Conservation (phyloP, 2,113 vertebrate species). For the Motacilla tschutschensis region DNA sequence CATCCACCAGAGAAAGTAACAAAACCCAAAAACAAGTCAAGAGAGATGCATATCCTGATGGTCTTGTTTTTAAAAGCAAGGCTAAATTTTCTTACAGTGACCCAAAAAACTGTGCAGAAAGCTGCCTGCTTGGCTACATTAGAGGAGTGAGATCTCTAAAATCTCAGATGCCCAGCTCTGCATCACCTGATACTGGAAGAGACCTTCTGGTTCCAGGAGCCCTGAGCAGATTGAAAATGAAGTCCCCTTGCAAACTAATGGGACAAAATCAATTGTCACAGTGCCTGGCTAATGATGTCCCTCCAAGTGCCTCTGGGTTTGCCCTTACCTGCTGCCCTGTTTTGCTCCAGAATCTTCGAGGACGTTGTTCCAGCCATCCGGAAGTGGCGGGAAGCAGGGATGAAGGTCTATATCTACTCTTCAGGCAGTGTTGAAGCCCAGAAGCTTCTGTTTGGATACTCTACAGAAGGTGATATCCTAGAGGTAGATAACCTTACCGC, state of each 20-base stretch:
- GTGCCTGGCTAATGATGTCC: not conserved
- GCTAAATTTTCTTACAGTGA: not conserved
- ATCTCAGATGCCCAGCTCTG: not conserved
- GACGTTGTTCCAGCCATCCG: slow-evolving; percentile 89
- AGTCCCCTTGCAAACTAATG: not conserved
- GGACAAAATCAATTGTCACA: not conserved
- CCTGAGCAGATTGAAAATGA: not conserved
- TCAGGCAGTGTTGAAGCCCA: slow-evolving; percentile 96
- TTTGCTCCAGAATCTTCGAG: slow-evolving; percentile 82
- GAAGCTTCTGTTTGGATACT: slow-evolving; percentile 91
- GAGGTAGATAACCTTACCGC: slow-evolving; percentile 73
- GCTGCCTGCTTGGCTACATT: not conserved
- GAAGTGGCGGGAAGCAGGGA: slow-evolving; percentile 83
- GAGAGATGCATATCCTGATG: not conserved
- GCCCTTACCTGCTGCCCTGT: not conserved
- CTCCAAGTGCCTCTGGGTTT: not conserved
- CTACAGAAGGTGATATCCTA: slow-evolving; percentile 90
- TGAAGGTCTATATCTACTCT: slow-evolving; percentile 93
- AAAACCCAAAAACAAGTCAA: not conserved
- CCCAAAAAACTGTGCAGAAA: not conserved
- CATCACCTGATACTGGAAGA: not conserved
- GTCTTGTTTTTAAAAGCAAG: not conserved
- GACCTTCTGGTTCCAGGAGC: not conserved
- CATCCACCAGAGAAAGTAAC: not conserved
- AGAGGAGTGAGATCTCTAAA: not conserved